Base-by-base conservation (phyloP, 2,113 vertebrate genomes). In the Proteles cristata region DNA sequence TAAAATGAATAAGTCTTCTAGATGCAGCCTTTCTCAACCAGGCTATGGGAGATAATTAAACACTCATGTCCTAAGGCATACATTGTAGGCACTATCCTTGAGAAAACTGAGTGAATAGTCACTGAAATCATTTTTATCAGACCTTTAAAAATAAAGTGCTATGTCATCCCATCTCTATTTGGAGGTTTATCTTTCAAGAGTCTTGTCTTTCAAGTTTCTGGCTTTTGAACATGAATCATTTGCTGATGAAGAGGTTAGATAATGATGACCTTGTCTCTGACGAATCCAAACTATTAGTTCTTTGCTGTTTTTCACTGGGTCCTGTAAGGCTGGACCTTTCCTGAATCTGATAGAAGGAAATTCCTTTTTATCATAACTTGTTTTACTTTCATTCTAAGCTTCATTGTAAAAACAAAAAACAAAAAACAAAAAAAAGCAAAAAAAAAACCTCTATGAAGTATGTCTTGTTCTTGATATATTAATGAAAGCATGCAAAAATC, bases 361-460 rank as follows among this genome's bases (percentile, higher is more conserved):
- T 66, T 48, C 11, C 31, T 16, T 95, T 92, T 96, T 9, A 81
- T 69, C 7, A 7, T 39, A 58, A n/a, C 15, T 35, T 58, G 6
- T 68, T 96, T 92, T 48, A 95, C 61, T 74, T 92, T 88, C 93
- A 81, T 43, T 76, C 31, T 58, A 83, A 79, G 12, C 4, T 43
- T 65, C 35, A 73, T 63, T 82, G 5, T 88, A 65, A 87, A 91
- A 89, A 39, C 4, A 39, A 39, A 39, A 39, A 39, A 3, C 39
- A 39, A 39, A 39, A 39, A 39, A n/a, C n/a, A 39, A 39, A 39
- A 39, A 65, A 87, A 91, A 89, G n/a, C 4, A 39, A 39, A 39
- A 39, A 39, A 3, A 39, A 39, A 39, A 39, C 3, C 8, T 53
- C 31, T 86, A 9, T 79, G 77, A 92, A 84, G 11, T 53, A 92